A percentile compares a stretch with the other conserved stretches of the same genome.
phyloP scores from a whole-genome alignment of 2,113 vertebrate genomes.

The Chrysemys picta region DNA sequence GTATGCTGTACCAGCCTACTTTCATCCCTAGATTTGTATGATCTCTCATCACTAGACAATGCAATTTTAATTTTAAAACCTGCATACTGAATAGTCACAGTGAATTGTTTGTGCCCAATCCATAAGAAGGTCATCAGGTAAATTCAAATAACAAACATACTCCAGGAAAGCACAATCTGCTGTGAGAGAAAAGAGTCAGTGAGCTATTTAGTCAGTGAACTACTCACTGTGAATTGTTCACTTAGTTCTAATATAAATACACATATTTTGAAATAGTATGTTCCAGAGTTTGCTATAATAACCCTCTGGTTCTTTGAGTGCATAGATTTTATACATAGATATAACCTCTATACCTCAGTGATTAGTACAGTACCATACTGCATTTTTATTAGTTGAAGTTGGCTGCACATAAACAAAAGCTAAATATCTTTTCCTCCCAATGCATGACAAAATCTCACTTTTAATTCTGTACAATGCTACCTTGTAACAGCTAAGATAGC shows the following conservation, averaged over 20 bases:
- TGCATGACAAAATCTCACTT: background rate
- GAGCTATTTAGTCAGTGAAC: background rate
- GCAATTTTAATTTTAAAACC: background rate
- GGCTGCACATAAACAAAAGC: background rate
- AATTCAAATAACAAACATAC: background rate
- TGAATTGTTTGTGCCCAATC: background rate
- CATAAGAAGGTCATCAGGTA: background rate
- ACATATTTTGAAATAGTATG: background rate
- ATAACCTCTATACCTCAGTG: background rate
- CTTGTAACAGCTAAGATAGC: background rate
- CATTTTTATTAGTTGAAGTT: background rate
- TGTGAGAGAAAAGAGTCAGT: background rate
- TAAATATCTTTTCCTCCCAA: background rate
- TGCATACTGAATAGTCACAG: background rate
- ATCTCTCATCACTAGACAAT: background rate
- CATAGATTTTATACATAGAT: background rate
- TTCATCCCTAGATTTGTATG: background rate
- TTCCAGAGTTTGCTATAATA: constrained; percentile 15
- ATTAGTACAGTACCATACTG: background rate
- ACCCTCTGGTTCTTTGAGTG: background rate
- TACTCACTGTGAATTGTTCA: background rate
- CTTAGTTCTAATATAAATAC: background rate
- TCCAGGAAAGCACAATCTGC: background rate
- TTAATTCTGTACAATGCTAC: background rate
- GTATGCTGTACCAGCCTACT: no score